Conservation (phyloP, 2,888 invertebrate species). For the Drosophila mimica region DNA sequence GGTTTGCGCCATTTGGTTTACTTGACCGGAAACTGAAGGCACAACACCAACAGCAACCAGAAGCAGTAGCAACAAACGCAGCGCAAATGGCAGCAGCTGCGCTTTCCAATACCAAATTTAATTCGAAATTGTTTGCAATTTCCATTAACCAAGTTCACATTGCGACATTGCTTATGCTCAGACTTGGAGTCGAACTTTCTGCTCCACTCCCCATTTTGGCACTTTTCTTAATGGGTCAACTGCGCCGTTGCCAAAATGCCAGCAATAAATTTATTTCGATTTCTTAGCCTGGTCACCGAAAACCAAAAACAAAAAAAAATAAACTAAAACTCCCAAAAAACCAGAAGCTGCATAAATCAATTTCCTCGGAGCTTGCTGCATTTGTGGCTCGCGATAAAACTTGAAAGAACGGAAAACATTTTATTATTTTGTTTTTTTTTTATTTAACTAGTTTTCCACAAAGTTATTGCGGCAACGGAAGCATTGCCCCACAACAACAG, state of each 20-base stretch:
- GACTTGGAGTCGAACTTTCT: slow-evolving; percentile 6
- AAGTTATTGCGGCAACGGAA: slow-evolving; percentile 52
- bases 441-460: background rate
- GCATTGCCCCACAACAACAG: slow-evolving; percentile 35
- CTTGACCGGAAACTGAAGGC: slow-evolving; percentile 69
- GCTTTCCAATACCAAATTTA: slow-evolving; percentile 48
- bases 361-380: slow-evolving; percentile 42
- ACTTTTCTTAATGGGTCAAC: slow-evolving; percentile 68
- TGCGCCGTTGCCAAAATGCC: slow-evolving; percentile 39
- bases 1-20: slow-evolving; percentile 54
- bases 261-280: slow-evolving; percentile 64
- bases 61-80: slow-evolving; percentile 11
- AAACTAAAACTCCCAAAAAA: slow-evolving; percentile 1
- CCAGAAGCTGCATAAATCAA: slow-evolving; percentile 69
- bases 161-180: slow-evolving; percentile 18
- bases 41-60: slow-evolving; percentile 33
- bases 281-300: slow-evolving; percentile 33
- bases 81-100: slow-evolving; percentile 22
- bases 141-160: slow-evolving; percentile 57
- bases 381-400: slow-evolving; percentile 50
- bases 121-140: slow-evolving; percentile 56
- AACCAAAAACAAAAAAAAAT: slow-evolving; percentile 8
- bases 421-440: slow-evolving; percentile 57
- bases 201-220: slow-evolving; percentile 8
- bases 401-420: slow-evolving; percentile 39